phyloP scores from a whole-genome alignment of 2,113 vertebrate species.

The Antechinus stuartii region DNA sequence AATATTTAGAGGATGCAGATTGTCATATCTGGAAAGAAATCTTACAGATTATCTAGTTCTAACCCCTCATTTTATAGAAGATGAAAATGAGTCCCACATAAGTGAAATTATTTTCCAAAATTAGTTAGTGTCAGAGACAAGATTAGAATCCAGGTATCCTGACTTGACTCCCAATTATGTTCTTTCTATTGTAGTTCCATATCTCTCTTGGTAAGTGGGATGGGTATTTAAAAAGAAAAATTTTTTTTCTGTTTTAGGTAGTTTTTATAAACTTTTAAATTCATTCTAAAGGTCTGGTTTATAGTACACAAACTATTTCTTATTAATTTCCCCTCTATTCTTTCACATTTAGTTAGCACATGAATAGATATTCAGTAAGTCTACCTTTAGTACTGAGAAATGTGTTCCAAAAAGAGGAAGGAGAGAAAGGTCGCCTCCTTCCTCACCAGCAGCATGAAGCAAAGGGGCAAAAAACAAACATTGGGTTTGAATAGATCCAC shows the following conservation, averaged over 20 bases:
- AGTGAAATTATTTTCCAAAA: background rate
- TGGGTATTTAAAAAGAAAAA: background rate
- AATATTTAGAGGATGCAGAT: background rate
- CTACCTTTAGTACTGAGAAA: background rate
- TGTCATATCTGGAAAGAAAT: background rate
- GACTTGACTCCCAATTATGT: background rate
- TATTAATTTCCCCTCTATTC: background rate
- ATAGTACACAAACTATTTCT: background rate
- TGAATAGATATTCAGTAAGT: background rate
- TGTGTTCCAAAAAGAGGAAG: background rate
- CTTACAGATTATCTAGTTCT: background rate
- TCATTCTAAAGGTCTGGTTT: background rate
- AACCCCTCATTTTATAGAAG: conserved; percentile 15
- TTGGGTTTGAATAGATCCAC: background rate
- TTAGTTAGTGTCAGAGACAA: background rate
- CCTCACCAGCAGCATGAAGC: background rate
- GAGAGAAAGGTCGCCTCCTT: background rate
- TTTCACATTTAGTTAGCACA: background rate
- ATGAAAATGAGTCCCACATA: conserved; percentile 32
- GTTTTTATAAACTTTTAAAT: background rate
- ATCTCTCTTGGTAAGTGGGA: background rate
- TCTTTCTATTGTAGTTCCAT: background rate
- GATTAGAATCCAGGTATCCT: no score
- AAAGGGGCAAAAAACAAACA: background rate
- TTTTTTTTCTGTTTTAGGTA: background rate